Percentiles rank a stretch among this genome's conserved stretches.
Evolutionary conservation across 2,113 vertebrate species (phyloP).

Genomic region (Merops nubicus): DNA sequence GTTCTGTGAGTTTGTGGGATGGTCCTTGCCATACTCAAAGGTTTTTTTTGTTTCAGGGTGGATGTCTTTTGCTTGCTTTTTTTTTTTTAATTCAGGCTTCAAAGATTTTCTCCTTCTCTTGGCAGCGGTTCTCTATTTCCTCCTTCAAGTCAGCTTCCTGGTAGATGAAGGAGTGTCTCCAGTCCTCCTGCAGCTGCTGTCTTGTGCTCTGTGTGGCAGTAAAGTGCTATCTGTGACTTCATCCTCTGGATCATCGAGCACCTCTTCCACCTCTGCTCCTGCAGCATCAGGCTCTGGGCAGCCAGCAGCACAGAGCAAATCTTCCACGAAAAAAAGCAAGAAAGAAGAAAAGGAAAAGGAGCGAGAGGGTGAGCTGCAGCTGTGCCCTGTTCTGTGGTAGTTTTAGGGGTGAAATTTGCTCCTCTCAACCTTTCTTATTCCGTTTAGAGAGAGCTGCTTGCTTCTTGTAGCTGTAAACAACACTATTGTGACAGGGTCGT

Average conservation of each 20-base stretch:
- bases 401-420: background rate
- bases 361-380: constrained; percentile 85
- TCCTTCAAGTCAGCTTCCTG: constrained; percentile 97
- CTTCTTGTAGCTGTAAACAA: background rate
- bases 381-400: background rate
- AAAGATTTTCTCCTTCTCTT: background rate
- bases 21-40: background rate
- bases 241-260: constrained; percentile 77
- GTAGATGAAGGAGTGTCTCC: constrained; percentile 96
- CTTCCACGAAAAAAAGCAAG: constrained; percentile 95
- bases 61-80: background rate
- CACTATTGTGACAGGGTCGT: background rate
- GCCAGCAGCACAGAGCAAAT: constrained; percentile 87
- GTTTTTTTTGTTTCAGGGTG: background rate
- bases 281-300: constrained; percentile 76
- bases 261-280: constrained; percentile 72
- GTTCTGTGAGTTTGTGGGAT: background rate
- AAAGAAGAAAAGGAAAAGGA: constrained; percentile 98
- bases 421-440: background rate
- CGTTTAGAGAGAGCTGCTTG: background rate
- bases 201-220: constrained; percentile 95
- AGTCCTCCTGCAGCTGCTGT: constrained; percentile 93
- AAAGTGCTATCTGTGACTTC: constrained; percentile 88
- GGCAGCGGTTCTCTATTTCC: constrained; percentile 94
- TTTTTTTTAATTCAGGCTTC: background rate